Evolutionary conservation across 2,113 vertebrate species (phyloP).

Genomic region (Oryzias javanicus): DNA sequence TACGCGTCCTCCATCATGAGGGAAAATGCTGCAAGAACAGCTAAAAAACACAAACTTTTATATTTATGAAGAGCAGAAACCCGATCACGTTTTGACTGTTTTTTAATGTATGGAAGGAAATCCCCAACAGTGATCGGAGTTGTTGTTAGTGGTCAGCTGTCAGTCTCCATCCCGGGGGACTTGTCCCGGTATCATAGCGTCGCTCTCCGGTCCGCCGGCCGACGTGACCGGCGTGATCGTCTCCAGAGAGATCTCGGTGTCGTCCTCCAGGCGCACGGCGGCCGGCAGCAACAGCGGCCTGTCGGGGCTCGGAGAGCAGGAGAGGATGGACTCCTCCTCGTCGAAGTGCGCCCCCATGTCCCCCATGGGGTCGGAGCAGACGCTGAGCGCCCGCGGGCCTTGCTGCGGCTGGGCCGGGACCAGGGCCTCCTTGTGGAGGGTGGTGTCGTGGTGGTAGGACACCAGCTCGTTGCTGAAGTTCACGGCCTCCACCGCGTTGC

Average conservation of each 20-base stretch:
- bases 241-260: conserved; percentile 71
- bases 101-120: too few relatives aligned
- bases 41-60: too few relatives aligned
- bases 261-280: conserved; percentile 62
- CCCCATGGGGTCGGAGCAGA: conserved; percentile 29
- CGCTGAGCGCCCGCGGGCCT: conserved; percentile 17
- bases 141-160: not conserved
- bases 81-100: too few relatives aligned
- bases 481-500: conserved; percentile 72
- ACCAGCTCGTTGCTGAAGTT: conserved; percentile 79
- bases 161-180: conserved; percentile 25
- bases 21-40: too few relatives aligned
- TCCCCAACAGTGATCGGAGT: too few relatives aligned
- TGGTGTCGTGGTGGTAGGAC: conserved; percentile 78
- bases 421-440: conserved; percentile 74
- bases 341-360: conserved; percentile 53
- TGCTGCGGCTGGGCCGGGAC: conserved; percentile 39
- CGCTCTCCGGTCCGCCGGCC: conserved; percentile 39
- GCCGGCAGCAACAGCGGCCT: conserved; percentile 48
- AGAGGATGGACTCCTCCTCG: conserved; percentile 57
- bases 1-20: too few relatives aligned
- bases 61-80: too few relatives aligned
- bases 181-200: conserved; percentile 53
- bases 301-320: conserved; percentile 46
- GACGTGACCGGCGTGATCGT: conserved; percentile 59